Base-by-base conservation (phyloP, 2,113 vertebrate species). In the Mobula birostris region DNA sequence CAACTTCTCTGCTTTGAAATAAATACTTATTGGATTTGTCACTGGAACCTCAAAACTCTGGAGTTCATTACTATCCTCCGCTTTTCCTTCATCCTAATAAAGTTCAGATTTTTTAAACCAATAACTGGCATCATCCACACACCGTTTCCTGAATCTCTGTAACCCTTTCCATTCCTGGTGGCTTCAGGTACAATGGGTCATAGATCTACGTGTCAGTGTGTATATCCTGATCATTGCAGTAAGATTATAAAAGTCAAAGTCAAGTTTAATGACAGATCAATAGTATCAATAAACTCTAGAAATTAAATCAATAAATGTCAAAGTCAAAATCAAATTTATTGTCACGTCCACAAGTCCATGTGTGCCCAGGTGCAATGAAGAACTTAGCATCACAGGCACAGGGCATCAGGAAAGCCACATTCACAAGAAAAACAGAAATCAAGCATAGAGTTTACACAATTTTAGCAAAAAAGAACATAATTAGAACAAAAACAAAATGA, bases 1-100 rank as follows among this genome's bases (percentile, higher is more conserved):
- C 11, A 29, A 29, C 24, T 61, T 77, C n/a, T 63, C 27, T n/a
- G 77, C 77, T 79, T 79, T 79, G 77, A 79, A 12, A 58, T 29
- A 11, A 63, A 87, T 63, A 63, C 17, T 87, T 87, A 87, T 87
- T n/a, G 24, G 29, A 61, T 87, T 29, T 27, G 8, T 87, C 24
- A 24, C 85, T 88, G n/a, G 58, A 88, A 66, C 85, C 58, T 88
- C 85, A 88, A 66, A 88, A 63, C 29, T 66, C 85, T 88, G 56
- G 56, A 32, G 7, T 11, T 88, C 12, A 0, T n/a, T 88, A 14
- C 58, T 12, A 6, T 32, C 5, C 5, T 32, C 58, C 63, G 58
- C 15, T 27, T 63, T 63, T 88, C 58, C 85, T 32, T 29, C 58
- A 27, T 88, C 58, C 9, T 14, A 88, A 66, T 88, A n/a, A 88